These are phyloP conservation scores for Lethrus apterus DNA, from an alignment of 1,140 invertebrate species.

Conservation along the genomic window DNA sequence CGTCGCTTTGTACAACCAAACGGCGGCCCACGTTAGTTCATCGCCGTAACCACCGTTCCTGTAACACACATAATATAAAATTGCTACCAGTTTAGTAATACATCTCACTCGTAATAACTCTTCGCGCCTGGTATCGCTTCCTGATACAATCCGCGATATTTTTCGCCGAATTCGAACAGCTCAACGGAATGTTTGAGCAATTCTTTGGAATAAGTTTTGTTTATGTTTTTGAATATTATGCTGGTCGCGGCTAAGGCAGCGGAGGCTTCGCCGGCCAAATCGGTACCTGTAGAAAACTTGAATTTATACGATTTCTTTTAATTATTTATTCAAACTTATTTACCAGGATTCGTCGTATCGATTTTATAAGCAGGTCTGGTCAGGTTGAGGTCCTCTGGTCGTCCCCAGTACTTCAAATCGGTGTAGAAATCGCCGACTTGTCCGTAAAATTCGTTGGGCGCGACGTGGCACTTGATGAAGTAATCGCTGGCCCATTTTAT, in stretches of 20 bases:
- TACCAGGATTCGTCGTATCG: conserved; percentile 47
- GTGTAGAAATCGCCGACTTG: conserved; percentile 51
- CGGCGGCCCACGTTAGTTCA: conserved; percentile 55
- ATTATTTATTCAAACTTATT: neutral
- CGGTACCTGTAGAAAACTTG: conserved; percentile 44
- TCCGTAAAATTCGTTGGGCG: conserved; percentile 49
- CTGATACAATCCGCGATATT: conserved; percentile 50
- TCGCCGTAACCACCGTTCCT: conserved; percentile 53
- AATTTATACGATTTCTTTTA: neutral
- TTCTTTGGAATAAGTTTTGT: conserved; percentile 44
- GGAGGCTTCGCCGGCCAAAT: conserved; percentile 56
- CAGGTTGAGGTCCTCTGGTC: conserved; percentile 56
- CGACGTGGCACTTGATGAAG: conserved; percentile 53
- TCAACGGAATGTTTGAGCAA: conserved; percentile 48
- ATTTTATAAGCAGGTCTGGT: conserved; percentile 54
- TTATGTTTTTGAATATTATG: conserved; percentile 44
- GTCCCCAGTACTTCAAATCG: conserved; percentile 52
- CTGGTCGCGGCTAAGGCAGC: conserved; percentile 53
- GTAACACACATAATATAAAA: conserved; percentile 7
- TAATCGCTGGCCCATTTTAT: conserved; percentile 58
- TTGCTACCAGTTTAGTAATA: neutral
- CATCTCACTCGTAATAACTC: conserved; percentile 49
- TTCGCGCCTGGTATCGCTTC: conserved; percentile 49
- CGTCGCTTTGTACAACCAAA: conserved; percentile 56
- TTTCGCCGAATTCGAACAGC: conserved; percentile 54